Conservation (phyloP, 2,797 vertebrate species). For the Mus minutoides region DNA sequence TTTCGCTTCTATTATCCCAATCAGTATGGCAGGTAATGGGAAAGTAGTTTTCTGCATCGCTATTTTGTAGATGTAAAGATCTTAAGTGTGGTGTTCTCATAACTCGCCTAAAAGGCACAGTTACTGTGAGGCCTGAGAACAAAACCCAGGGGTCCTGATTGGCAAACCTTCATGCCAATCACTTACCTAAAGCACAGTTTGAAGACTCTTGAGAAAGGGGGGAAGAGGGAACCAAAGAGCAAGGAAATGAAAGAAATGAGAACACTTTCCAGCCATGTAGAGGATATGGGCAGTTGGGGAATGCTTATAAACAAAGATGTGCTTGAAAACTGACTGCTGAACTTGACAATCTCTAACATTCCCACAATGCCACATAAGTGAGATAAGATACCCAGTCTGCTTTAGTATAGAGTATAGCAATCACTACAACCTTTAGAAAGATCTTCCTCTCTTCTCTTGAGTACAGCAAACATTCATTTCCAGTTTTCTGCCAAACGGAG, state of each 20-base stretch:
- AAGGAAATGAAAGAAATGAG: not conserved
- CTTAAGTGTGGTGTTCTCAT: not conserved
- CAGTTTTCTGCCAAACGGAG: not conserved
- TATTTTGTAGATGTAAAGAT: constrained; percentile 41
- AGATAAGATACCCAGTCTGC: not conserved
- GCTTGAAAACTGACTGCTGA: constrained; percentile 8
- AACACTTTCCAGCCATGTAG: not conserved
- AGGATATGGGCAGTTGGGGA: no score
- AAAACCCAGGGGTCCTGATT: not conserved
- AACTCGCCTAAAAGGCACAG: not conserved
- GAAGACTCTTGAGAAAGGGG: not conserved
- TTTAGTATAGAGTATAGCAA: not conserved
- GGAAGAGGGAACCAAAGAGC: not conserved
- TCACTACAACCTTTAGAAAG: not conserved
- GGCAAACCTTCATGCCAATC: not conserved
- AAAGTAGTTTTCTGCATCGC: not conserved
- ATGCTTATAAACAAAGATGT: not conserved
- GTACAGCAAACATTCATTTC: not conserved
- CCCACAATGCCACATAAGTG: not conserved
- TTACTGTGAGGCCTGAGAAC: not conserved
- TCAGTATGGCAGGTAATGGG: not conserved
- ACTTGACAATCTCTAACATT: not conserved
- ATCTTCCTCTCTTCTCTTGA: not conserved
- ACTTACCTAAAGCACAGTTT: not conserved
- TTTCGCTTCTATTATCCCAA: not conserved